These are phyloP conservation scores for Germaria angustata DNA, from an alignment of 2,888 invertebrate species.

Conservation along the genomic window DNA sequence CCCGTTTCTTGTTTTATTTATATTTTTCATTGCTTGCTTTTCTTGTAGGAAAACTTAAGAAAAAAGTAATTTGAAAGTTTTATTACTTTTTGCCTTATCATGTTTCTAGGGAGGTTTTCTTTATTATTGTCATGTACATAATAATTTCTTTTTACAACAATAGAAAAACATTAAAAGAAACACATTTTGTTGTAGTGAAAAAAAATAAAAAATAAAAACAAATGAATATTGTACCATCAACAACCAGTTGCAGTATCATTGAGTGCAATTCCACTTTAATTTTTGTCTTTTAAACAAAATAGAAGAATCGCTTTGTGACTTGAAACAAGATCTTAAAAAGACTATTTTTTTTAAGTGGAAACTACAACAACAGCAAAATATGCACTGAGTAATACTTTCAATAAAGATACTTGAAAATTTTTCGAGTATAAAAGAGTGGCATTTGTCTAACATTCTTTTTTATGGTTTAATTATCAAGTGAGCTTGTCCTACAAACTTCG, in stretches of 20 bases:
- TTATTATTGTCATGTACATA: constrained; percentile 65
- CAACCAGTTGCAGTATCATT: constrained; percentile 51
- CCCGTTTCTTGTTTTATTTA: constrained; percentile 53
- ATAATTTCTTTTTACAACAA: constrained; percentile 60
- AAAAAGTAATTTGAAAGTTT: constrained; percentile 71
- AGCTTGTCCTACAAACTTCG: no score
- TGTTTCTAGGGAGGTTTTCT: constrained; percentile 66
- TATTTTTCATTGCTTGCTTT: constrained; percentile 33
- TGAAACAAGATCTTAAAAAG: background rate
- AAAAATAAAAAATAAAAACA: background rate
- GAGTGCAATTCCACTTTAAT: constrained; percentile 36
- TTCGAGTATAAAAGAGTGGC: background rate
- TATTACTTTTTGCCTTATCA: constrained; percentile 70
- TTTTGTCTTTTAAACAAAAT: constrained; percentile 15
- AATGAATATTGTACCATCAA: constrained; percentile 13
- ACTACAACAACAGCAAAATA: background rate
- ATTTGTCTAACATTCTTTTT: background rate
- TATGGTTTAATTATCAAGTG: no score
- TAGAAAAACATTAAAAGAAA: constrained; percentile 17
- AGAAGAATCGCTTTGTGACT: constrained; percentile 14
- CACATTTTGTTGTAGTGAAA: constrained; percentile 32
- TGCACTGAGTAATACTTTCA: background rate
- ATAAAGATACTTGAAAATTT: background rate
- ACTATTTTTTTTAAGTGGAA: constrained; percentile 35
- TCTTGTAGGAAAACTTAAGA: constrained; percentile 36